A percentile compares a stretch with the other conserved stretches of the same genome.
Evolutionary conservation across 2,113 vertebrate genomes (phyloP).

Genomic region (Trichechus manatus): DNA sequence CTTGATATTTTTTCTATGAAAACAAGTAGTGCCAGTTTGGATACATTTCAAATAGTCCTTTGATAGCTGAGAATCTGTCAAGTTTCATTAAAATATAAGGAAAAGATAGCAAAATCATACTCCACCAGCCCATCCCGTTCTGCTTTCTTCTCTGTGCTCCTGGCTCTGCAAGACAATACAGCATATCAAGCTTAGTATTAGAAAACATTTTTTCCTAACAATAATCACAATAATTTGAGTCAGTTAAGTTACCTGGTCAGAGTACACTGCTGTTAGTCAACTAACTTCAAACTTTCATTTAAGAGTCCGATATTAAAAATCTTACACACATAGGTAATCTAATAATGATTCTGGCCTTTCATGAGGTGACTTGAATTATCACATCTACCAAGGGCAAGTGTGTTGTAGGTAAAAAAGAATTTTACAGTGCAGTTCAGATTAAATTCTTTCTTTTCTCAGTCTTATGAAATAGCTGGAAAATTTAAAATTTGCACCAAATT

Average conservation of each 20-base stretch:
- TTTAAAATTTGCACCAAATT: not conserved
- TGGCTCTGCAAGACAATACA: slow-evolving; percentile 85
- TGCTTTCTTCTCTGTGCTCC: slow-evolving; percentile 93
- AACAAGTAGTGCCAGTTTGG: slow-evolving; percentile 50
- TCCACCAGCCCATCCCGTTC: slow-evolving; percentile 96
- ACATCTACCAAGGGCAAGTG: not conserved
- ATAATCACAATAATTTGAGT: not conserved
- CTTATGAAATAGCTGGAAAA: not conserved
- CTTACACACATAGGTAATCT: not conserved
- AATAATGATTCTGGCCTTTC: slow-evolving; percentile 12
- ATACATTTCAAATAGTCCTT: slow-evolving; percentile 63
- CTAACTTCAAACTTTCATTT: slow-evolving; percentile 26
- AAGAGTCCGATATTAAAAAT: not conserved
- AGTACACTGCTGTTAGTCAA: not conserved
- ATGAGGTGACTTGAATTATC: not conserved
- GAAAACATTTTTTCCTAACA: slow-evolving; percentile 45
- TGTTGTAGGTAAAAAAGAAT: not conserved
- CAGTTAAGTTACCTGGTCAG: not conserved
- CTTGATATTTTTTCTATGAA: slow-evolving; percentile 56
- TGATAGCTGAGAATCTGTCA: slow-evolving; percentile 47
- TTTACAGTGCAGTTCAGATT: not conserved
- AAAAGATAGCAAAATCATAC: slow-evolving; percentile 88
- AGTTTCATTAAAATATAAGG: slow-evolving; percentile 76
- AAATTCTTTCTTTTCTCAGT: not conserved
- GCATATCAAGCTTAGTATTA: not conserved